A percentile compares a stretch with the other conserved stretches of the same genome.
These are phyloP conservation scores for Dasysyrphus albostriatus DNA, from an alignment of 2,888 invertebrate species.

Conservation along the genomic window DNA sequence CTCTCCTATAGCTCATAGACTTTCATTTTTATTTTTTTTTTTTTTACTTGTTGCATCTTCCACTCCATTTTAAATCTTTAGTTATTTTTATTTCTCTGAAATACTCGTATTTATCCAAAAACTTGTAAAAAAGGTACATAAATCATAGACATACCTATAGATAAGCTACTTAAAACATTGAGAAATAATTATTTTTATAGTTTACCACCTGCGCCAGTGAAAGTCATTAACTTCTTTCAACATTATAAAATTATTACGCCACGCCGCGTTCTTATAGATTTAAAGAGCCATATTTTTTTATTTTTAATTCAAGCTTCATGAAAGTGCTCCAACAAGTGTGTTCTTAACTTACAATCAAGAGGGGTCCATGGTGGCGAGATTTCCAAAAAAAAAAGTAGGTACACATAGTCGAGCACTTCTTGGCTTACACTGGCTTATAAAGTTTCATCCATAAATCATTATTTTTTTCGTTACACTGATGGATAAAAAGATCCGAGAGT, in stretches of 20 bases:
- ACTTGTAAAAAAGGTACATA: too few species aligned
- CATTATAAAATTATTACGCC: background rate
- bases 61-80: too few species aligned
- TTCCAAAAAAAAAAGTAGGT: background rate
- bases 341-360: background rate
- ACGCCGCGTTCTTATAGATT: background rate
- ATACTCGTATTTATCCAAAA: too few species aligned
- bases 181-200: too few species aligned
- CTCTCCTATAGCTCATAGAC: too few species aligned
- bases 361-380: background rate
- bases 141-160: too few species aligned
- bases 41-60: too few species aligned
- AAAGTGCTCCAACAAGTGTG: conserved; percentile 13
- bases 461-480: background rate
- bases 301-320: background rate
- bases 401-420: background rate
- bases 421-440: conserved; percentile 13
- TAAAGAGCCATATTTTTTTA: background rate
- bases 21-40: too few species aligned
- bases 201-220: too few species aligned
- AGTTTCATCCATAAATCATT: conserved; percentile 28
- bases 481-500: background rate
- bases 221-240: background rate
- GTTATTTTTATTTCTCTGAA: too few species aligned
- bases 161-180: too few species aligned